A percentile compares a stretch with the other conserved stretches of the same genome.
Conservation (phyloP, 2,888 invertebrate genomes). For the Eutolmus rufibarbis region DNA sequence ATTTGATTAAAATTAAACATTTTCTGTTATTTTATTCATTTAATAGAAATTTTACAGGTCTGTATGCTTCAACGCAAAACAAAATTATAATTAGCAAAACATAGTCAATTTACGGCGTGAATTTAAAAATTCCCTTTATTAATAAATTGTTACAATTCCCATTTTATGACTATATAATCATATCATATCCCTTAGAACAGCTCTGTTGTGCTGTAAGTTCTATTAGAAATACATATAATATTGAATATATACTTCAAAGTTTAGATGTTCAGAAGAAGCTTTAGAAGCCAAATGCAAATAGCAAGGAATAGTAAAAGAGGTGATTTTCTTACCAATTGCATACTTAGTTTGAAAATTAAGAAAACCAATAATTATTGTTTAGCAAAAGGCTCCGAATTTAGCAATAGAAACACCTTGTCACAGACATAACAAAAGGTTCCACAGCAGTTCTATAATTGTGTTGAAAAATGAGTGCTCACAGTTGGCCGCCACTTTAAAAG, state of each 20-base stretch:
- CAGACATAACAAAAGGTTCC: background rate
- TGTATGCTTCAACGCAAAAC: background rate
- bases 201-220: background rate
- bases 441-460: background rate
- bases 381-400: background rate
- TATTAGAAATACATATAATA: background rate
- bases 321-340: background rate
- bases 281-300: background rate
- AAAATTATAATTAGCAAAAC: background rate
- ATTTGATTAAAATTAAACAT: too few species aligned
- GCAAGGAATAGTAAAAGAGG: background rate
- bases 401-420: background rate
- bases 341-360: too few species aligned
- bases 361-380: background rate
- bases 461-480: background rate
- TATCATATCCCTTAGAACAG: background rate
- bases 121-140: background rate
- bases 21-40: too few species aligned
- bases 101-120: background rate
- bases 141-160: background rate
- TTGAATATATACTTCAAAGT: background rate
- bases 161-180: background rate
- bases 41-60: too few species aligned
- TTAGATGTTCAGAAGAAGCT: too few species aligned
- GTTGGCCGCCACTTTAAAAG: background rate